Conservation (phyloP, 2,888 invertebrate species). For the Atrina japonica region DNA sequence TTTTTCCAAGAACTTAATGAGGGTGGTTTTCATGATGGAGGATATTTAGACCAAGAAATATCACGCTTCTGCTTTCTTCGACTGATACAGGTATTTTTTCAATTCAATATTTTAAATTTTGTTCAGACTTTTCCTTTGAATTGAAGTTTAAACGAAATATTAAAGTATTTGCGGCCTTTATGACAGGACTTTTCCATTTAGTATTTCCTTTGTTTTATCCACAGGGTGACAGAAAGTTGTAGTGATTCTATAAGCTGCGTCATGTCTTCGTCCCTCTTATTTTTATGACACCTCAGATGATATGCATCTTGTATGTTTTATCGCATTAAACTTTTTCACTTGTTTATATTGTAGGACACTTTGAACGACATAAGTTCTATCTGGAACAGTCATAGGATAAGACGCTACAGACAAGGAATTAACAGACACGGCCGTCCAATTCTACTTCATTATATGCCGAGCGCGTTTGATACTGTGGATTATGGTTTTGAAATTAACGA, state of each 20-base stretch:
- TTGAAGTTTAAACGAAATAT: too few relatives aligned
- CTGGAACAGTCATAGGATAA: slow-evolving; percentile 17
- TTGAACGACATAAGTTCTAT: slow-evolving; percentile 22
- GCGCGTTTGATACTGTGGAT: slow-evolving; percentile 8
- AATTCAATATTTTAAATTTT: neutral
- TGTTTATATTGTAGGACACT: slow-evolving; percentile 6
- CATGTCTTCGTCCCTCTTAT: too few relatives aligned
- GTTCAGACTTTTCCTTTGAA: too few relatives aligned
- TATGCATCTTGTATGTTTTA: too few relatives aligned
- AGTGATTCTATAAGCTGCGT: too few relatives aligned
- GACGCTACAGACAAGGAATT: slow-evolving; percentile 16
- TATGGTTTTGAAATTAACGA: slow-evolving; percentile 16
- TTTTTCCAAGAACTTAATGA: slow-evolving; percentile 35
- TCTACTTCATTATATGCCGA: slow-evolving; percentile 18
- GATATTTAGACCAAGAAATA: slow-evolving; percentile 38
- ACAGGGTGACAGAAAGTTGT: too few relatives aligned
- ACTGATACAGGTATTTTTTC: slow-evolving; percentile 47
- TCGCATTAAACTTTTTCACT: too few relatives aligned
- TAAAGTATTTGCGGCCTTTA: too few relatives aligned
- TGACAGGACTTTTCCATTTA: too few relatives aligned
- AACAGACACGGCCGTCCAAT: neutral
- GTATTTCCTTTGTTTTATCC: too few relatives aligned
- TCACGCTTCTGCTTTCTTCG: slow-evolving; percentile 47
- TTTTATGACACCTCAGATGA: too few relatives aligned
- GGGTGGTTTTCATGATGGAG: slow-evolving; percentile 31